These are phyloP conservation scores for Mycteria americana DNA, from an alignment of 2,797 vertebrate genomes.

Conservation along the genomic window DNA sequence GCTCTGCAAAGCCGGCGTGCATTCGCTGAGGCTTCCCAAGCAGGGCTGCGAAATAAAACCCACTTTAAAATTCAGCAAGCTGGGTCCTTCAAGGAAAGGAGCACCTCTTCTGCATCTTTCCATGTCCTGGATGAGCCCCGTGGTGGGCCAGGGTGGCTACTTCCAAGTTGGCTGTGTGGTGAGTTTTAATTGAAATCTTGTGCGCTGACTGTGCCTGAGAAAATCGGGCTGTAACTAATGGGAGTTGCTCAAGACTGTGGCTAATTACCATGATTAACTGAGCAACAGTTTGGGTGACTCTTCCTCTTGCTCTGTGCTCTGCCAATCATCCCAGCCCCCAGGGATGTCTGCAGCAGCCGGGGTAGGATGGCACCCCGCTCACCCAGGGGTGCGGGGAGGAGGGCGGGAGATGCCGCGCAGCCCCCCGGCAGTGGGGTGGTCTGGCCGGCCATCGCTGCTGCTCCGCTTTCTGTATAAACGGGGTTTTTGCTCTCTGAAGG, in stretches of 20 bases:
- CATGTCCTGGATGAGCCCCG: not conserved
- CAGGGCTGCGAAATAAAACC: not conserved
- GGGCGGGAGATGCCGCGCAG: not conserved
- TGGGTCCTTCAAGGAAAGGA: not conserved
- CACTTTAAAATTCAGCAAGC: not conserved
- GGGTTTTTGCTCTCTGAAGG: not conserved
- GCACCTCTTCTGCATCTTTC: not conserved
- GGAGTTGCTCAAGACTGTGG: not conserved
- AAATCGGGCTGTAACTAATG: not conserved
- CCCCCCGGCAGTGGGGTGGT: rapidly evolving
- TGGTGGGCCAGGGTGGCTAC: not conserved
- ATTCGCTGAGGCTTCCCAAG: not conserved
- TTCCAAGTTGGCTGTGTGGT: not conserved
- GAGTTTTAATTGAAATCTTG: not conserved
- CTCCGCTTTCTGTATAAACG: not conserved
- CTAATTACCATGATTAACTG: slow-evolving; percentile 37
- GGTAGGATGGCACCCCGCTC: not conserved
- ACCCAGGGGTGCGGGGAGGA: not conserved
- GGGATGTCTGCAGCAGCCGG: not conserved
- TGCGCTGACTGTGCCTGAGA: not conserved
- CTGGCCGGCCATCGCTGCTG: not conserved
- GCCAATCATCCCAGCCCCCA: not conserved
- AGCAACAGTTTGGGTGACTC: not conserved
- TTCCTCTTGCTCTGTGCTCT: not conserved
- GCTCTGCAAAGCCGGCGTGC: not conserved